Base-by-base conservation (phyloP, 2,888 invertebrate species). In the Bugula neritina region DNA sequence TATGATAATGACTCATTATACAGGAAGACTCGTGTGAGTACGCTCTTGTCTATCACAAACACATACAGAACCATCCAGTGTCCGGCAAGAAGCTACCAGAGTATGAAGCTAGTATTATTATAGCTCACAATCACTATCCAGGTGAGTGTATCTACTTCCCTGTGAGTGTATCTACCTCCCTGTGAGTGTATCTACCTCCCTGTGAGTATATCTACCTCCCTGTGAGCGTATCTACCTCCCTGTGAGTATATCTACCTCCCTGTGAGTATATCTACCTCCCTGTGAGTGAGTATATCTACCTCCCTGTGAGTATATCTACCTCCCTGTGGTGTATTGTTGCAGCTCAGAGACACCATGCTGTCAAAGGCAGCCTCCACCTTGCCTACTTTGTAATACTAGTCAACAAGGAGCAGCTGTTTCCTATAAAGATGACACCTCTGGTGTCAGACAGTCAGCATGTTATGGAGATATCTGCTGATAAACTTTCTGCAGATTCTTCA, bases 401-500 rank as follows among this genome's bases (percentile, higher is more conserved):
- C 70, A 70, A 70, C 52, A 70, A 70, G 25, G 54, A 43, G 17
- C 43, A 70, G 52, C 70, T 35, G 70, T 70, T 27, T 52, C 70
- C 70, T 3, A 25, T n/a, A 10, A 43, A 54, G 13, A n/a, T 63
- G 29, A 10, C 63, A 2, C 27, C 34, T 63, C 25, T 29, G 2
- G 5, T 27, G 13, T 25, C 31, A 31, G 63, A 63, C 5, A 63
- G 31, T 31, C 27, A 63, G 10, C 5, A 17, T n/a, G 2, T 63
- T 27, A 13, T 63, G 10, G 63, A 63, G 5, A 63, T 63, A 2
- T 31, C 5, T 34, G 13, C 31, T 21, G 63, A 63, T 21, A 63
- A 13, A n/a, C 63, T 63, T 5, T 63, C 63, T 3, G 34, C 10
- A 10, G 34, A 63, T 31, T 63, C 63, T 3, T 25, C 63, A 13